phyloP scores from a whole-genome alignment of 2,113 vertebrate species.

The Pterocles orientalis region DNA sequence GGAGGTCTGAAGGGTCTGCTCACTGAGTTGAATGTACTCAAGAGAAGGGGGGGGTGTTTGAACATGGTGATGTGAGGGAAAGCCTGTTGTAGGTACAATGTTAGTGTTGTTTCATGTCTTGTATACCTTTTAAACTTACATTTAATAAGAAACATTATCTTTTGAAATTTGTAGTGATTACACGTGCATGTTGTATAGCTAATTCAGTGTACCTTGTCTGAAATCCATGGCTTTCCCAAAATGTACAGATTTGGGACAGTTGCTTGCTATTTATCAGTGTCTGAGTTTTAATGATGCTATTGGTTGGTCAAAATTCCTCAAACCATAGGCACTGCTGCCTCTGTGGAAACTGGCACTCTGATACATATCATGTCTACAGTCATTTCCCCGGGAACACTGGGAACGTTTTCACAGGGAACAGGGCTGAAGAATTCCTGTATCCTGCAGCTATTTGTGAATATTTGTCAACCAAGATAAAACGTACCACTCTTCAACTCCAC shows the following conservation, averaged over 20 bases:
- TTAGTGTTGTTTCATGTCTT: neutral
- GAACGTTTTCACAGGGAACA: neutral
- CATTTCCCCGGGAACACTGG: neutral
- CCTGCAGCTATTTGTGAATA: neutral
- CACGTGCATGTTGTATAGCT: neutral
- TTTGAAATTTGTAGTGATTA: neutral
- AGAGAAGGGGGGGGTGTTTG: neutral
- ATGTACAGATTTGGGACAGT: neutral
- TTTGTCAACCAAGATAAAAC: neutral
- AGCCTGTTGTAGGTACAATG: neutral
- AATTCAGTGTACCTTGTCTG: neutral
- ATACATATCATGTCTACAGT: accelerated
- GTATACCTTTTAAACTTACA: accelerated
- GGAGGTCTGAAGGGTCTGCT: neutral
- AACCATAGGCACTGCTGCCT: neutral
- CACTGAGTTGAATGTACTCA: neutral
- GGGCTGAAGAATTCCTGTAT: neutral
- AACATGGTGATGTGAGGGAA: accelerated
- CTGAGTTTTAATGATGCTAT: neutral
- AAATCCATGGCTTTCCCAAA: accelerated
- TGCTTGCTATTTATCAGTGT: neutral
- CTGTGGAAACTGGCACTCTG: neutral
- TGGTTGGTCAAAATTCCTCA: neutral
- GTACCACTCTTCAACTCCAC: neutral
- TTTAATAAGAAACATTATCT: neutral